Evolutionary conservation across 2,113 vertebrate genomes (phyloP), one percentile per base, ranked within the genome.

Genomic region (Dipodomys merriami): DNA sequence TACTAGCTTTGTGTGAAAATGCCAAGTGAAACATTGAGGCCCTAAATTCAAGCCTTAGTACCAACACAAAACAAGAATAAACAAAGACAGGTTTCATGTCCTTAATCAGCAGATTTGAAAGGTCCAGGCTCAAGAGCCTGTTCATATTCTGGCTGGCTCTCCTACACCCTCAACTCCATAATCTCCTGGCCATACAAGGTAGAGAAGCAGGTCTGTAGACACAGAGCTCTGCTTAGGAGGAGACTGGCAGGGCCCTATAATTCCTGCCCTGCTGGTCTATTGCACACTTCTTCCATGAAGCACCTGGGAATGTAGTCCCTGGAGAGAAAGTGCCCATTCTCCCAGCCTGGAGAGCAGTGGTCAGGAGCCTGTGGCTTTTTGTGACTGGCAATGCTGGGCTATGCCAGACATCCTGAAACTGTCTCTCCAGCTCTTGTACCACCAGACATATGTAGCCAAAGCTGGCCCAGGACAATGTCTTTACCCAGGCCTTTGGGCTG

Each of bases 361-460:
- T 91, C 90, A 5, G 81, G 0, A 94, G 97, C 49, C 96, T 84
- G 96, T 68, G 95, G 97, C 96, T 84, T 96, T 62, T 91, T 88
- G 86, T 94, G 94, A 79, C 95, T 91, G 53, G 95, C 95, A 87
- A 98, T 94, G 97, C 97, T 89, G 98, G 97, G 74, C 96, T 98
- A 93, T 98, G 98, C 95, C 98, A 99, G 93, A 99, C 98, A 73
- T 99, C 98, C 86, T 98, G 99, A 97, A 99, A 95, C 97, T 99
- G 99, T 95, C 98, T 98, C 97, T 99, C 99, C 93, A 99, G 98
- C 97, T 99, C 99, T 2, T 97, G 98, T 69, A 99, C 99, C 95
- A 99, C 98, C 95, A 99, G 98, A 79, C 99, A 97, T 99, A 99
- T 99, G 98, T 99, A 99, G 97, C 99, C 98, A 1, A 99, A 99